A percentile compares a stretch with the other conserved stretches of the same genome.
These are phyloP conservation scores for Phalacrocorax pelagicus DNA, from an alignment of 2,113 vertebrate genomes.

Conservation along the genomic window DNA sequence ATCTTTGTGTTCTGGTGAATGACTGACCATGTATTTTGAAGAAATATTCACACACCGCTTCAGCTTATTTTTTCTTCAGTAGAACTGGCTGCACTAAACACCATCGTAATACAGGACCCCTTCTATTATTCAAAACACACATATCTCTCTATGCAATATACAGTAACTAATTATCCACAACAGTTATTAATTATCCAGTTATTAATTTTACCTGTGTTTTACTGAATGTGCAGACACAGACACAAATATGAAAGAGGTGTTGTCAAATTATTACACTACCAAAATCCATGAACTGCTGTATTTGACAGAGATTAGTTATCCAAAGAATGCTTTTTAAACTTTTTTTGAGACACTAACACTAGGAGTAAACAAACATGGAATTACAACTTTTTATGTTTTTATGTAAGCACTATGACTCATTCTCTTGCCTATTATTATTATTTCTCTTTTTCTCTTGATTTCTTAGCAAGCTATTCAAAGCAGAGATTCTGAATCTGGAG, in stretches of 20 bases:
- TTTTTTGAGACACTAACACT: background rate
- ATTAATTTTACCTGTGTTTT: background rate
- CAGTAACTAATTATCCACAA: background rate
- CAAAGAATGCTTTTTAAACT: background rate
- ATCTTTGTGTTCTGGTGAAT: background rate
- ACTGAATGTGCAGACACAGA: background rate
- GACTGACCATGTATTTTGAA: background rate
- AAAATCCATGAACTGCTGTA: background rate
- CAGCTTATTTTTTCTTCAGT: background rate
- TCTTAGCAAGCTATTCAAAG: background rate
- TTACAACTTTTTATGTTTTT: background rate
- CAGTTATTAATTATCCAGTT: background rate
- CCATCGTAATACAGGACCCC: rapidly evolving
- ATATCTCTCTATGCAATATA: background rate
- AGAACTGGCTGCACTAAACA: background rate
- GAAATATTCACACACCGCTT: background rate
- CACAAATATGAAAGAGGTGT: background rate
- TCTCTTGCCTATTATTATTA: background rate
- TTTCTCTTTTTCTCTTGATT: background rate
- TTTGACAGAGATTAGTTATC: background rate
- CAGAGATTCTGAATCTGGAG: background rate
- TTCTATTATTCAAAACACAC: background rate
- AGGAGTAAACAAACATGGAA: background rate
- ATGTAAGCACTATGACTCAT: background rate
- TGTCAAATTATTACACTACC: background rate